A percentile compares a stretch with the other conserved stretches of the same genome.
phyloP scores from a whole-genome alignment of 2,797 vertebrate genomes.

The Botia almorhae region DNA sequence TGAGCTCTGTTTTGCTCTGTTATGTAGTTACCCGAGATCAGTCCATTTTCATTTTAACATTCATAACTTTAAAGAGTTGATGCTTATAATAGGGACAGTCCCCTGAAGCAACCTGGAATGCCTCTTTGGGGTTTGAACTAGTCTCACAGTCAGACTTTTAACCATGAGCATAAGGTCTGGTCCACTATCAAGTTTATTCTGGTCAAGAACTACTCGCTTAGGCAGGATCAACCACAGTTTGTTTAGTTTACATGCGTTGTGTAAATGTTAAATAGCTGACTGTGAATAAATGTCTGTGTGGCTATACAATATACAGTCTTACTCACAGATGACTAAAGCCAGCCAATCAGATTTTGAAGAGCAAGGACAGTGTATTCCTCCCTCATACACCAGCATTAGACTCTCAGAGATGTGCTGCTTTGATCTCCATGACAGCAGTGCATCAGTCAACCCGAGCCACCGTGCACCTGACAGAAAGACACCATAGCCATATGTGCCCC shows the following conservation, averaged over 20 bases:
- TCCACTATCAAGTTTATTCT: background rate
- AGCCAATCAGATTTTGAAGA: background rate
- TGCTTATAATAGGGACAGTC: background rate
- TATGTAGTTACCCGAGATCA: background rate
- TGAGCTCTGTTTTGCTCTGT: background rate
- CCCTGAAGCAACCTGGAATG: background rate
- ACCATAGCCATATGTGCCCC: background rate
- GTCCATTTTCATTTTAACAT: background rate
- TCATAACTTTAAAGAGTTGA: background rate
- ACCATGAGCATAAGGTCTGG: background rate
- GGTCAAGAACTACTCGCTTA: background rate
- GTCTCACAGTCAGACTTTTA: background rate
- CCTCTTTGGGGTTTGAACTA: too few relatives aligned
- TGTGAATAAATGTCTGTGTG: too few relatives aligned
- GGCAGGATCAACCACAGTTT: too few relatives aligned
- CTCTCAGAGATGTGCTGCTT: slow-evolving; percentile 6
- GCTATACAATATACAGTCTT: background rate
- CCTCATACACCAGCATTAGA: background rate
- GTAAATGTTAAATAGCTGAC: too few relatives aligned
- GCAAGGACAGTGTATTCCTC: background rate
- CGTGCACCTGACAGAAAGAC: slow-evolving; percentile 18
- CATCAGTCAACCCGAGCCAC: slow-evolving; percentile 16
- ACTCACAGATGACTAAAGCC: background rate
- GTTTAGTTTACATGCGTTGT: too few relatives aligned
- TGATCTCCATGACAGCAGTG: background rate